Evolutionary conservation across 2,113 vertebrate genomes (phyloP).

Genomic region (Physeter macrocephalus): DNA sequence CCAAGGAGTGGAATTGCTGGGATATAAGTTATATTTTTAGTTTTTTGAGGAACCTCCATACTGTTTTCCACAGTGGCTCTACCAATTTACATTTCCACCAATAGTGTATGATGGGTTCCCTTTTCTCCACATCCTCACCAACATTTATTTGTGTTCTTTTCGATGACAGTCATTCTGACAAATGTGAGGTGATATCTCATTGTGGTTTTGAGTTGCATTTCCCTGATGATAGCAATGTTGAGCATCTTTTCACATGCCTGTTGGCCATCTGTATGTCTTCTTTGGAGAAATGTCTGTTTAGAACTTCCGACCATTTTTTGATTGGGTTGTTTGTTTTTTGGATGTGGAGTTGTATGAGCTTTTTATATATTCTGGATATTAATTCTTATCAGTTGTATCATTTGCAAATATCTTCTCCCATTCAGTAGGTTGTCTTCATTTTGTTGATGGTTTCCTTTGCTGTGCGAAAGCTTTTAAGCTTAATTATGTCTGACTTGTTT

Average conservation of each 20-base stretch:
- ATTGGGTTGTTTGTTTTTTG: background rate
- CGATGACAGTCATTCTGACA: background rate
- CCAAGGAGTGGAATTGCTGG: background rate
- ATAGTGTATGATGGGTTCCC: background rate
- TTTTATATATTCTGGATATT: background rate
- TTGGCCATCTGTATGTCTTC: background rate
- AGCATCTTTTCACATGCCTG: background rate
- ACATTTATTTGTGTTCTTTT: background rate
- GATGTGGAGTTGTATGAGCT: background rate
- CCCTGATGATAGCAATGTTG: background rate
- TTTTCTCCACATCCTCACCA: background rate
- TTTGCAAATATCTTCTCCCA: background rate
- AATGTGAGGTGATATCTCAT: background rate
- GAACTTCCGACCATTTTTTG: background rate
- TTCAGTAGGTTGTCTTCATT: background rate
- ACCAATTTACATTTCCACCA: background rate
- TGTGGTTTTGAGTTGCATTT: background rate
- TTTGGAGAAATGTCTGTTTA: background rate
- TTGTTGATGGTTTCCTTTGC: background rate
- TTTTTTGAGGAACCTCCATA: background rate
- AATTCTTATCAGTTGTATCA: background rate
- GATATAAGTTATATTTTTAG: background rate
- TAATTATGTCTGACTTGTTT: background rate
- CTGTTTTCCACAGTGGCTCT: background rate
- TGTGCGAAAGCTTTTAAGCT: background rate